A percentile compares a stretch with the other conserved stretches of the same genome.
phyloP scores from a whole-genome alignment of 2,888 invertebrate species.

The Pachymerium ferrugineum region DNA sequence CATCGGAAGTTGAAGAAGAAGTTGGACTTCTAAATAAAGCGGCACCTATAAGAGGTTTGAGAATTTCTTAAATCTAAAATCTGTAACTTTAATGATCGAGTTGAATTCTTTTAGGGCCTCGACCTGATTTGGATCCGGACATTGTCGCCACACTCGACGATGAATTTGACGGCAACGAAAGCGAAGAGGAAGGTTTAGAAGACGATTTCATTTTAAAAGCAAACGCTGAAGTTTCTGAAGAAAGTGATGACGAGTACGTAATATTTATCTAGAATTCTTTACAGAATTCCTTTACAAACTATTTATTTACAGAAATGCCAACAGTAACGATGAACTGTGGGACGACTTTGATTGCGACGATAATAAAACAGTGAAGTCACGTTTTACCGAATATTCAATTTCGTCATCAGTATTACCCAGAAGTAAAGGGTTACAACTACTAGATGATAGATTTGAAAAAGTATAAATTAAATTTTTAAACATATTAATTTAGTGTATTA shows the following conservation, averaged over 20 bases:
- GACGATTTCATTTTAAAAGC: constrained; percentile 88
- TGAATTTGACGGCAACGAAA: constrained; percentile 78
- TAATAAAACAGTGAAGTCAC: constrained; percentile 65
- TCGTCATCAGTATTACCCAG: constrained; percentile 81
- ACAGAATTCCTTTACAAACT: not conserved
- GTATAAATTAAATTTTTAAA: constrained; percentile 48
- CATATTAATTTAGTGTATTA: not conserved
- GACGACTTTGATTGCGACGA: not conserved
- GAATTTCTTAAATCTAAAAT: not conserved
- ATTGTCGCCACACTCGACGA: constrained; percentile 88
- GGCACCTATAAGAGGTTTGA: constrained; percentile 60
- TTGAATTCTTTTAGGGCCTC: constrained; percentile 43
- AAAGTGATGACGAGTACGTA: constrained; percentile 47
- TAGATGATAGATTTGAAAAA: constrained; percentile 86
- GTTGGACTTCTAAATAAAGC: constrained; percentile 77
- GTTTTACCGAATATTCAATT: constrained; percentile 91
- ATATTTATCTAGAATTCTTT: constrained; percentile 36
- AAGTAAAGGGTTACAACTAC: constrained; percentile 70
- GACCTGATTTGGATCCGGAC: constrained; percentile 75
- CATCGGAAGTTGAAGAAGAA: constrained; percentile 76
- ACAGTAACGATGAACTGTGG: constrained; percentile 31
- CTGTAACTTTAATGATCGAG: not conserved
- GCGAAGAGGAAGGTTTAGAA: constrained; percentile 77
- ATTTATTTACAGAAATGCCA: not conserved
- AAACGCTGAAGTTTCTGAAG: constrained; percentile 50